phyloP scores from a whole-genome alignment of 2,797 vertebrate species.

The Syngnathus acus region DNA sequence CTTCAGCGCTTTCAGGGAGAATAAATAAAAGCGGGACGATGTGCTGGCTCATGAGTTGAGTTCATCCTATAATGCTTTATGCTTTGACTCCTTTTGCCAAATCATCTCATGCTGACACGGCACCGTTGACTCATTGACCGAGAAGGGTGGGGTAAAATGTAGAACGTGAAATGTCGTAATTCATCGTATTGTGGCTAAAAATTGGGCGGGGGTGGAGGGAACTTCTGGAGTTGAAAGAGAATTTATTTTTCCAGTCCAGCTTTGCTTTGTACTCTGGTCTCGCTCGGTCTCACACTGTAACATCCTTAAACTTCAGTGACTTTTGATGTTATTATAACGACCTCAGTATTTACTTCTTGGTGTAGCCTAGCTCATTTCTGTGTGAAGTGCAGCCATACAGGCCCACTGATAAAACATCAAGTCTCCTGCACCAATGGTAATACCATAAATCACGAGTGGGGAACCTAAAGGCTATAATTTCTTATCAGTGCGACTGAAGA shows the following conservation, averaged over 20 bases:
- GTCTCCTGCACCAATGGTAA: slow-evolving; percentile 53
- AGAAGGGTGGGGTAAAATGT: slow-evolving; percentile 12
- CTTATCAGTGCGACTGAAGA: too few species aligned
- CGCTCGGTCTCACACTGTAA: background rate
- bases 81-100: slow-evolving; percentile 7
- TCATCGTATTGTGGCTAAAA: slow-evolving; percentile 15
- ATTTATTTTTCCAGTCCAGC: slow-evolving; percentile 51
- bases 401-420: slow-evolving; percentile 24
- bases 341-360: too few species aligned
- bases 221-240: slow-evolving; percentile 31
- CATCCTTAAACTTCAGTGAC: background rate
- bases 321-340: background rate
- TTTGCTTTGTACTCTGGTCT: slow-evolving; percentile 12
- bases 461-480: too few species aligned
- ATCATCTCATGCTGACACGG: slow-evolving; percentile 14
- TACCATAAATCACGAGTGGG: background rate
- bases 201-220: slow-evolving; percentile 17
- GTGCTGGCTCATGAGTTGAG: slow-evolving; percentile 1
- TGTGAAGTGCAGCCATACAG: slow-evolving; percentile 6
- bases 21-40: slow-evolving; percentile 42
- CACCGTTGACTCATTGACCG: slow-evolving; percentile 7
- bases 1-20: slow-evolving; percentile 32
- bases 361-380: background rate
- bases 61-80: slow-evolving; percentile 6
- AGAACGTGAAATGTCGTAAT: background rate